These are phyloP conservation scores for Acomys russatus DNA, from an alignment of 2,797 vertebrate species.

Conservation along the genomic window DNA sequence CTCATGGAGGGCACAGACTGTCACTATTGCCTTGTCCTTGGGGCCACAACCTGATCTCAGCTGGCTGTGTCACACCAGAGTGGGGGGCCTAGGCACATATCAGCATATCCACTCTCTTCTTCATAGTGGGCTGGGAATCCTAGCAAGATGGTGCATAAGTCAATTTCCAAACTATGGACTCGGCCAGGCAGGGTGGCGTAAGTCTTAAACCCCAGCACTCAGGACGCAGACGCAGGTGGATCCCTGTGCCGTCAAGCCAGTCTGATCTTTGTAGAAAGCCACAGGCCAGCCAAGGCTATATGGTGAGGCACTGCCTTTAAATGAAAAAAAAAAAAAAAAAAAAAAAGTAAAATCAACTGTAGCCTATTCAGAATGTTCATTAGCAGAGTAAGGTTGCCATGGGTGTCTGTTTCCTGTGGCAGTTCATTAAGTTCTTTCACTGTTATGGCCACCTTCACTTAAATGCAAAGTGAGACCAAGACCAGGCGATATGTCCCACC, in stretches of 20 bases:
- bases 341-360: neutral
- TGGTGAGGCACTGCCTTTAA: neutral
- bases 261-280: neutral
- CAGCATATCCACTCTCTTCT: neutral
- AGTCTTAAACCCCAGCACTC: neutral
- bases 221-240: neutral
- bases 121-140: neutral
- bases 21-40: neutral
- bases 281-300: neutral
- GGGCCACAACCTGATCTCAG: neutral
- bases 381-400: rapidly evolving
- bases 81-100: neutral
- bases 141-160: neutral
- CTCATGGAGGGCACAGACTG: neutral
- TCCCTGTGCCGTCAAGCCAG: neutral
- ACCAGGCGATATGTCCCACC: neutral
- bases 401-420: neutral
- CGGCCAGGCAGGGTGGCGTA: neutral
- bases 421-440: neutral
- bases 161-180: neutral
- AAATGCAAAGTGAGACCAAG: neutral
- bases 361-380: neutral
- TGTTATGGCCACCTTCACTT: neutral
- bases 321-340: neutral
- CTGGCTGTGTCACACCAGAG: neutral